Evolutionary conservation across 2,113 vertebrate species (phyloP), one percentile per base, ranked within the genome.

Genomic region (Nettapus auritus): DNA sequence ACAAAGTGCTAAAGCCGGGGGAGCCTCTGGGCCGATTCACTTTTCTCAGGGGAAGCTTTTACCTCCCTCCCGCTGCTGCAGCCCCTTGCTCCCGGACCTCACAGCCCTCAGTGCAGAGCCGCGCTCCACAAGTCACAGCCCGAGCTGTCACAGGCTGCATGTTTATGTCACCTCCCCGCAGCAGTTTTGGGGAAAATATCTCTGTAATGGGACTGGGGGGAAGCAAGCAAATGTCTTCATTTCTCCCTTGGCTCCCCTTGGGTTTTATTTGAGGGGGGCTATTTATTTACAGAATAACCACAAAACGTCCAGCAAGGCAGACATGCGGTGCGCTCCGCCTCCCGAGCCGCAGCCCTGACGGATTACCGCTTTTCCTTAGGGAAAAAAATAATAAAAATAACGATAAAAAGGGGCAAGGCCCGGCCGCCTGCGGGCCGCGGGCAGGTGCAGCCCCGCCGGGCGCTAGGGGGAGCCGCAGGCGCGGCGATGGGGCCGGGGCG

Each of bases 381-480:
- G 22, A 48, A 21, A 22, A 46, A 19, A 19, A 46, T 46, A 46
- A 46, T 46, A 46, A 46, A 48, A 48, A 48, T 48, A 48, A 11
- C 46, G 20, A 48, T 10, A 11, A 22, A 48, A 48, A 22, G 20
- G 20, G 46, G 46, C 20, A 48, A 48, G 46, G 46, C 46, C 46
- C 26, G n/a, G 21, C 28, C 16, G 31, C 48, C 40, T 15, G 23
- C 26, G 38, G 50, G 40, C 48, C 3, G 26, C 23, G 18, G n/a
- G 46, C 46, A 48, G 46, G 46, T 48, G 46, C 46, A 22, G 46
- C 46, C 46, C 46, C 46, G 46, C 46, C 46, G 84, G 73, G 93
- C 98, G 75, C 97, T 97, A 98, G 97, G 89, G 96, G 98, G 98
- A 94, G 97, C 97, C 40, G 76, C 84, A 55, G 78, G 81, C 96